Evolutionary conservation across 2,797 vertebrate species (phyloP).

Genomic region (Rhinella marina): DNA sequence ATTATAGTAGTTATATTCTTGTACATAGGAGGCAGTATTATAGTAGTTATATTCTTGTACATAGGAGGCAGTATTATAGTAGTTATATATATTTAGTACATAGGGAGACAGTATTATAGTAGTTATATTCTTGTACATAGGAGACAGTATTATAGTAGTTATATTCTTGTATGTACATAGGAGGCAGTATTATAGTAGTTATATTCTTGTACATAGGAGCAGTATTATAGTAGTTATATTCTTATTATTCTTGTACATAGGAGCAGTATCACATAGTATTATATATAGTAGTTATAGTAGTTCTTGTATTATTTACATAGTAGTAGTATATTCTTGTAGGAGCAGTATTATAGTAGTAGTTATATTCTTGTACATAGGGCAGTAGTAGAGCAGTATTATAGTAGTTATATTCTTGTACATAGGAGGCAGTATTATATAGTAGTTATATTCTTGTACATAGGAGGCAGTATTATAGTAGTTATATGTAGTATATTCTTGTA

Average conservation of each 20-base stretch:
- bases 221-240: slow-evolving; percentile 9
- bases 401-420: not conserved
- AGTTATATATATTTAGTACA: not conserved
- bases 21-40: not conserved
- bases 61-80: slow-evolving; percentile 7
- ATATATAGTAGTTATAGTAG: slow-evolving; percentile 8
- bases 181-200: slow-evolving; percentile 13
- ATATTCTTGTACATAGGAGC: not conserved
- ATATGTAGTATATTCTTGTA: slow-evolving; percentile 13
- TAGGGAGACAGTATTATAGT: slow-evolving; percentile 4
- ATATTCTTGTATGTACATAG: slow-evolving; percentile 1
- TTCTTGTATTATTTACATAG: slow-evolving; percentile 5
- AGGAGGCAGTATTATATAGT: not conserved
- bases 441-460: not conserved
- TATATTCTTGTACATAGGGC: not conserved
- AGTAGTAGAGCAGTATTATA: too few species aligned
- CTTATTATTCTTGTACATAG: not conserved
- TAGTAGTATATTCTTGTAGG: slow-evolving; percentile 14
- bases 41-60: not conserved
- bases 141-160: not conserved
- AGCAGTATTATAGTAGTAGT: not conserved
- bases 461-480: slow-evolving; percentile 2
- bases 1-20: not conserved
- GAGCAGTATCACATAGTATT: not conserved
- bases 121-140: slow-evolving; percentile 19